Base-by-base conservation (phyloP, 2,797 vertebrate species). In the Eremophila alpestris region DNA sequence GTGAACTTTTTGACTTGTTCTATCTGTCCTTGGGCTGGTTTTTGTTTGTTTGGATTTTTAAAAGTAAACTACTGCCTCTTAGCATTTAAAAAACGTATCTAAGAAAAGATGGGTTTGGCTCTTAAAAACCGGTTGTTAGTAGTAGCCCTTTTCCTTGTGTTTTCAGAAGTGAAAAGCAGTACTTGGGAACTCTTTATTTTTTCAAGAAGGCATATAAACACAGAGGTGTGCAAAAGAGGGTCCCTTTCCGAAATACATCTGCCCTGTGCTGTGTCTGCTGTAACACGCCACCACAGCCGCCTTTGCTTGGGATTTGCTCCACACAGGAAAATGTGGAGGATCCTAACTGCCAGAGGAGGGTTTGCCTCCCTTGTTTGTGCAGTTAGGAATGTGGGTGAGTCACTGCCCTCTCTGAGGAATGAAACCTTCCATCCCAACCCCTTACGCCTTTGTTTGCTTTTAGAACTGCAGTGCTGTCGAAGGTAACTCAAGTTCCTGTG, bases 301-400 rank as follows among this genome's bases (percentile, higher is more conserved):
- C 45, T 83, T 64, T 71, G 46, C 64, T 38, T 32, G 48, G 73
- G 38, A 56, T 90, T 90, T 76, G 70, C 49, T 84, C 16, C 0
- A 1, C 16, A 13, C 4, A 21, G 13, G 75, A 30, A 27, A 78
- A 83, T 3, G 27, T 3, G 1, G 82, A 84, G 85, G 56, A 74
- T 86, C 55, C 9, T 3, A 52, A 64, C 26, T 67, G 73, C 52
- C 80, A 15, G 70, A 84, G 71, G 52, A 93, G 79, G 55, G 20
- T 78, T 95, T 65, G n/a, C 55, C 45, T 92, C 40, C 55, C 40
- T 55, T 69, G 48, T 87, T 69, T 56, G 74, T 38, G 81, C 63
- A 62, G 56, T 70, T 32, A 21, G 88, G 93, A 95, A 93, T 84
- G 74, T 77, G 94, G 52, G 49, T 84, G 93, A 97, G 91, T 90